Evolutionary conservation across 2,888 invertebrate species (phyloP).

Genomic region (Drosophila stalkeri): DNA sequence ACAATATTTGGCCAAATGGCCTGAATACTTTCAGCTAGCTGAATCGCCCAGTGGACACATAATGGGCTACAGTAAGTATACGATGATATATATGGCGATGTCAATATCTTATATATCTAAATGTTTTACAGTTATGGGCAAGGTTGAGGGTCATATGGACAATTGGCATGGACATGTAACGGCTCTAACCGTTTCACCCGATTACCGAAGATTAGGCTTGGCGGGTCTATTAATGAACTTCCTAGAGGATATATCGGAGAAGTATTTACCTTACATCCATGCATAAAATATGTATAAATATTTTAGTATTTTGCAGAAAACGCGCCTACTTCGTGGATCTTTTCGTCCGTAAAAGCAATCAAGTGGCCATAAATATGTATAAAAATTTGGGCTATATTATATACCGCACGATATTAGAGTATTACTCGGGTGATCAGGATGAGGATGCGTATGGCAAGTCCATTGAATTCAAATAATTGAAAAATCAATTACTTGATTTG

Average conservation of each 20-base stretch:
- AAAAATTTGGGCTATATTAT: constrained; percentile 97
- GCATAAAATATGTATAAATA: too few species aligned
- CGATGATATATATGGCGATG: neutral
- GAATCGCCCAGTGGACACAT: constrained; percentile 98
- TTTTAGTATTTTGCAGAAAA: constrained; percentile 88
- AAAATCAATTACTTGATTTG: neutral
- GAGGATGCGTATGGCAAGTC: constrained; percentile 98
- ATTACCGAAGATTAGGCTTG: constrained; percentile 95
- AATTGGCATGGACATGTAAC: constrained; percentile 99
- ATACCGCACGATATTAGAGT: constrained; percentile 97
- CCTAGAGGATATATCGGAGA: constrained; percentile 98
- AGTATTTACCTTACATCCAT: constrained; percentile 84
- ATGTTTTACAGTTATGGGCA: constrained; percentile 94
- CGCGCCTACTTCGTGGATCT: constrained; percentile 98
- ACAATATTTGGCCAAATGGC: constrained; percentile 99
- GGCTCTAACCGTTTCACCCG: constrained; percentile 97
- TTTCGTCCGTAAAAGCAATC: constrained; percentile 98
- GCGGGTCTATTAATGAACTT: constrained; percentile 97
- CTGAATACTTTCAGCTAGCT: constrained; percentile 98
- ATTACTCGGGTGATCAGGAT: constrained; percentile 98
- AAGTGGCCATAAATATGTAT: constrained; percentile 99
- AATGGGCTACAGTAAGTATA: constrained; percentile 97
- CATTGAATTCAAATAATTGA: neutral
- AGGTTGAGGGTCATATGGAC: constrained; percentile 97
- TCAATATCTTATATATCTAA: neutral